Evolutionary conservation across 2,113 vertebrate species (phyloP).

Genomic region (Melanotaenia duboulayi): DNA sequence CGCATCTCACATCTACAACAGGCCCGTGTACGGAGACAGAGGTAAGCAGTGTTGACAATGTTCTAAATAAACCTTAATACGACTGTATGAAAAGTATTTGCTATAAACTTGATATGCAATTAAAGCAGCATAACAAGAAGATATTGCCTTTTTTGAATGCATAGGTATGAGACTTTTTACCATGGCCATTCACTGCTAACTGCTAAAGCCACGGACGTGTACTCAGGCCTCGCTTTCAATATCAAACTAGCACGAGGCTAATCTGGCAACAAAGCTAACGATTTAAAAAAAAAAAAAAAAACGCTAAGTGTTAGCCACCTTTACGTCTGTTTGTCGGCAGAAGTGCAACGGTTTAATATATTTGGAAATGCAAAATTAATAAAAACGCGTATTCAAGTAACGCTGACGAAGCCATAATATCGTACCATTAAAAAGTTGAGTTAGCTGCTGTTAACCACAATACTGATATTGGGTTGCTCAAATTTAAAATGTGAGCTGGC

Average conservation of each 20-base stretch:
- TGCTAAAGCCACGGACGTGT: conserved; percentile 4
- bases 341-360: background rate
- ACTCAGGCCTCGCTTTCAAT: conserved; percentile 58
- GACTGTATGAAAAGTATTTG: background rate
- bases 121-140: accelerated
- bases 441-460: background rate
- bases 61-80: background rate
- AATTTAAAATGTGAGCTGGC: conserved; percentile 8
- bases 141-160: background rate
- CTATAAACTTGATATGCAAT: background rate
- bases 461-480: background rate
- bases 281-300: background rate
- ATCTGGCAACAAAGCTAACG: conserved; percentile 66
- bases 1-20: conserved; percentile 24
- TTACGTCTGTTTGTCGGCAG: background rate
- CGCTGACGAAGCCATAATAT: background rate
- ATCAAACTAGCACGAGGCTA: conserved; percentile 71
- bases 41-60: conserved; percentile 66
- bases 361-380: background rate
- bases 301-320: conserved; percentile 40
- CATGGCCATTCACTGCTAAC: background rate
- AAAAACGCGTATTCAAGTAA: background rate
- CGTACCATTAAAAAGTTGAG: background rate
- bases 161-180: background rate
- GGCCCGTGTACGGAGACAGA: conserved; percentile 58